These are phyloP conservation scores for Chamaedrilus cognettii DNA, from an alignment of 2,888 invertebrate genomes.

Conservation along the genomic window DNA sequence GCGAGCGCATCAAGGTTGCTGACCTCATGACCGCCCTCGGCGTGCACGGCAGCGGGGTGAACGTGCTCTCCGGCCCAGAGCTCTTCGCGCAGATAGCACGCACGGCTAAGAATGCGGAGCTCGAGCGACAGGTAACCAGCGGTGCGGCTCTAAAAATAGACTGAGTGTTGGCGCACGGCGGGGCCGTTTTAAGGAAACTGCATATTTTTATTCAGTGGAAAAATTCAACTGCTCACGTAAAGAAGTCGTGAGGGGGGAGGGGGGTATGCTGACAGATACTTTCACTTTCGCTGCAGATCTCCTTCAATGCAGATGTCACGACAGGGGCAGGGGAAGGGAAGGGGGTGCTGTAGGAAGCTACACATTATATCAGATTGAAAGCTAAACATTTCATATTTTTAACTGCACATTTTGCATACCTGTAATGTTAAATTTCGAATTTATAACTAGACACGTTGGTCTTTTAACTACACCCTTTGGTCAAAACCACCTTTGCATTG, in stretches of 20 bases:
- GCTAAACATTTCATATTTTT: too few relatives aligned
- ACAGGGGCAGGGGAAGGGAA: not conserved
- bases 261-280: too few relatives aligned
- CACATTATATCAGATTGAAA: too few relatives aligned
- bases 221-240: too few relatives aligned
- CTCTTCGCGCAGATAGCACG: not conserved
- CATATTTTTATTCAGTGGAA: too few relatives aligned
- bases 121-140: not conserved
- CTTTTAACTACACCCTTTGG: too few relatives aligned
- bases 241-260: too few relatives aligned
- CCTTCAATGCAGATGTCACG: not conserved
- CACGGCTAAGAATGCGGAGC: not conserved
- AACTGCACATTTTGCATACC: too few relatives aligned
- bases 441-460: too few relatives aligned
- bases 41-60: not conserved
- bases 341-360: not conserved
- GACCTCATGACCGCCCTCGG: slow-evolving; percentile 56
- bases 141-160: not conserved
- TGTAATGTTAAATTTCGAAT: too few relatives aligned
- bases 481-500: too few relatives aligned
- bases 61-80: not conserved
- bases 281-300: too few relatives aligned
- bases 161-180: not conserved
- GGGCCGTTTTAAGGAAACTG: not conserved
- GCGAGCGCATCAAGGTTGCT: slow-evolving; percentile 68